A percentile compares a stretch with the other conserved stretches of the same genome.
Conservation (phyloP, 1,140 invertebrate genomes). For the Anadara kagoshimensis region DNA sequence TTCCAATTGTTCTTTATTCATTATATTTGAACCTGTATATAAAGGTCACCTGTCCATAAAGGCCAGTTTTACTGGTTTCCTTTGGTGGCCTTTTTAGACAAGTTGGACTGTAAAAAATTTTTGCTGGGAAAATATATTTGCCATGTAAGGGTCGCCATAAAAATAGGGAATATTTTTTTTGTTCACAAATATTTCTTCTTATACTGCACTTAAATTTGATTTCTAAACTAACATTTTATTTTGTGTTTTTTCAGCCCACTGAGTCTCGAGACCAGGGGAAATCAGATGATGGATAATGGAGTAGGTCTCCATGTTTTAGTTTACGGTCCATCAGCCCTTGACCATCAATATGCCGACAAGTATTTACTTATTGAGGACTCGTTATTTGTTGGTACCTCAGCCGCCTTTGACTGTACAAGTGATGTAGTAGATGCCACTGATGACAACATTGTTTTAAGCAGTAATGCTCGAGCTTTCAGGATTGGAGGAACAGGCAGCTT, state of each 20-base stretch:
- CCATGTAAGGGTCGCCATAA: too few relatives aligned
- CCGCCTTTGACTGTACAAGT: slow-evolving; percentile 37
- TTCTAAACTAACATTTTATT: too few relatives aligned
- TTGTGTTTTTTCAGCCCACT: background rate
- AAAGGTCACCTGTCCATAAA: too few relatives aligned
- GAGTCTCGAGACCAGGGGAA: background rate
- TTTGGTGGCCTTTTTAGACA: too few relatives aligned
- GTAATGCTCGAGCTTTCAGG: background rate
- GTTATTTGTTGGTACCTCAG: slow-evolving; percentile 15
- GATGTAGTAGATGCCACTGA: slow-evolving; percentile 32
- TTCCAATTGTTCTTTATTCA: too few relatives aligned
- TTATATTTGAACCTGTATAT: too few relatives aligned
- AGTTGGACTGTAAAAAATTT: too few relatives aligned
- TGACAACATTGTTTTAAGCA: slow-evolving; percentile 3
- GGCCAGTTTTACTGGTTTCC: too few relatives aligned
- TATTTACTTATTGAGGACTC: slow-evolving; percentile 5
- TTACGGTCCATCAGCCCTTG: slow-evolving; percentile 3
- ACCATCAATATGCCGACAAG: slow-evolving; percentile 9
- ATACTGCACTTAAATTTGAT: background rate
- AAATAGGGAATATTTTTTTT: background rate
- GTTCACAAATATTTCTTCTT: background rate
- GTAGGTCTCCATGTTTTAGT: slow-evolving; percentile 18
- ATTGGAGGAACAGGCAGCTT: background rate
- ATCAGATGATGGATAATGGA: background rate
- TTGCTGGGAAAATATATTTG: too few relatives aligned